These are phyloP conservation scores for Drosophila melanosoma DNA, from an alignment of 2,888 invertebrate species.

Conservation along the genomic window DNA sequence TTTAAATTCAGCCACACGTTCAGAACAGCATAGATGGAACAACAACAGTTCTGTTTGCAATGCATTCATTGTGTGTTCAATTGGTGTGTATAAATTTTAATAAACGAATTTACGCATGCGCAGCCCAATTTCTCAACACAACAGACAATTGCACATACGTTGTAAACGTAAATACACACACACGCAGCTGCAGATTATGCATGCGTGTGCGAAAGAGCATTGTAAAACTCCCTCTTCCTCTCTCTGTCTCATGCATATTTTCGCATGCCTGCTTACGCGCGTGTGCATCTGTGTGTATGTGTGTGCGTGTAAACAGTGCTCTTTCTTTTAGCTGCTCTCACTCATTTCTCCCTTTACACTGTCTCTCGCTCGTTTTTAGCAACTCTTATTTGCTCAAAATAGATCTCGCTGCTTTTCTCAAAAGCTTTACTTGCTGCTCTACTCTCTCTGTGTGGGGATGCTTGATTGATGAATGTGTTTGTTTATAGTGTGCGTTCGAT, in stretches of 20 bases:
- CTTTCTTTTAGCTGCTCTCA: conserved; percentile 10
- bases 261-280: conserved; percentile 28
- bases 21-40: conserved; percentile 26
- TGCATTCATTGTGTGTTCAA: conserved; percentile 23
- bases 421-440: conserved; percentile 21
- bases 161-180: neutral
- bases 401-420: conserved; percentile 43
- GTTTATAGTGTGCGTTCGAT: conserved; percentile 14
- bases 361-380: conserved; percentile 11
- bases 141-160: neutral
- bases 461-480: conserved; percentile 12
- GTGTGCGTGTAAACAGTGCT: conserved; percentile 33
- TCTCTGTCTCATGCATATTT: conserved; percentile 54
- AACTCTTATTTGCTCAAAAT: conserved; percentile 53
- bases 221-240: conserved; percentile 29
- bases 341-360: conserved; percentile 18
- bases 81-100: conserved; percentile 22
- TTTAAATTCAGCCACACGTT: conserved; percentile 67
- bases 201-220: conserved; percentile 30
- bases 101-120: conserved; percentile 57
- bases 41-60: conserved; percentile 44
- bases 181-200: neutral
- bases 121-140: conserved; percentile 42
- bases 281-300: conserved; percentile 6
- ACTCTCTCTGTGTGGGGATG: conserved; percentile 10